Evolutionary conservation across 2,113 vertebrate genomes (phyloP), one percentile per base, ranked within the genome.

Genomic region (Plecotus auritus): DNA sequence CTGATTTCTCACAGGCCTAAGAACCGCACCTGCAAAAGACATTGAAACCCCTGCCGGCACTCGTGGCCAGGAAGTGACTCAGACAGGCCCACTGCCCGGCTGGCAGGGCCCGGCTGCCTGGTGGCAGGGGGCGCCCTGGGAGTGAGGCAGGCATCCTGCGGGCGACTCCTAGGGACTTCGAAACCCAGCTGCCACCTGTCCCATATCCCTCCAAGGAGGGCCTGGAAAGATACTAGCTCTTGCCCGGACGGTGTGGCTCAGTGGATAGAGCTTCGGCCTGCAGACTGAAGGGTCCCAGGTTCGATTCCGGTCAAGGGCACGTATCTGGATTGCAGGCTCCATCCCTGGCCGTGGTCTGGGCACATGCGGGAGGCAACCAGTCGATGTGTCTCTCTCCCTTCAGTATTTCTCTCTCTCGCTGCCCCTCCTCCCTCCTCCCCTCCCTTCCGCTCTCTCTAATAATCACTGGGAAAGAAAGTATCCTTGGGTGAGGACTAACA

Each of bases 221-320:
- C 23, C 51, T 1, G 2, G 2, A 30, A 26, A 9, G 56, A 11
- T 16, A 1, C 4, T 5, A 3, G 4, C 28, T 64, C 26, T 9
- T 12, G 67, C 51, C 51, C 16, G n/a, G 17, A 16, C 17, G 16
- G 51, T 6, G 4, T 54, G 51, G 51, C 17, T 54, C 51, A 54
- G 51, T 18, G 51, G 51, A 17, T 54, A 54, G 51, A 54, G 51
- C 51, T 17, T 54, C 5, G 6, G 51, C 51, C 51, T 4, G 4
- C 51, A 18, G 51, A 17, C 51, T 18, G 17, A 16, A 54, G 51
- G 17, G 51, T 17, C 51, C 17, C 51, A 18, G 51, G 51, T 54
- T 54, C 51, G 17, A 18, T 54, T 54, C 51, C 16, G 4, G 51
- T 18, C 17, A 0, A 13, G 45, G 45, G 45, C 45, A 47, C 45